Conservation (phyloP, 1,140 invertebrate species). For the Zelostemma sp. region DNA sequence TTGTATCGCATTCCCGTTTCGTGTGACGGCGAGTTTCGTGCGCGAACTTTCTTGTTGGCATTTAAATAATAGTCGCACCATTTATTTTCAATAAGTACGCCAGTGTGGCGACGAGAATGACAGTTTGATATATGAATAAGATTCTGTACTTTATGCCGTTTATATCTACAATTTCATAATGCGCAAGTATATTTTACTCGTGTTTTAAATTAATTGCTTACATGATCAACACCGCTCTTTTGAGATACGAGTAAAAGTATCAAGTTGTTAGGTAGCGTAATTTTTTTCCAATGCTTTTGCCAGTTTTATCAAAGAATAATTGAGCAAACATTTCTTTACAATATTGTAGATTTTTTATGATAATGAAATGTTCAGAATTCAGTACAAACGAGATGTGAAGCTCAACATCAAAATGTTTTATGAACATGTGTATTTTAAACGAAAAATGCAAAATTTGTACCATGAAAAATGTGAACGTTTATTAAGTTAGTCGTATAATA, state of each 20-base stretch:
- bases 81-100: slow-evolving; percentile 36
- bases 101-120: slow-evolving; percentile 19
- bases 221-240: slow-evolving; percentile 18
- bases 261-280: too few species aligned
- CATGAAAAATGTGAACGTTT: not conserved
- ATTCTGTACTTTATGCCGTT: slow-evolving; percentile 26
- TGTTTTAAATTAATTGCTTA: slow-evolving; percentile 38
- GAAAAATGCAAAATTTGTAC: too few species aligned
- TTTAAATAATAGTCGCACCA: slow-evolving; percentile 28
- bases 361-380: too few species aligned
- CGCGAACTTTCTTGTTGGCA: slow-evolving; percentile 11
- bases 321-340: too few species aligned
- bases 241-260: too few species aligned
- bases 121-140: slow-evolving; percentile 26
- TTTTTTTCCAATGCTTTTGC: too few species aligned
- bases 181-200: slow-evolving; percentile 13
- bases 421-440: too few species aligned
- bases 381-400: too few species aligned
- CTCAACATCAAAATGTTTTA: too few species aligned
- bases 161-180: slow-evolving; percentile 31
- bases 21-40: not conserved
- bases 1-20: slow-evolving; percentile 7
- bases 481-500: slow-evolving; percentile 32
- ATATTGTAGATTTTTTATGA: too few species aligned
- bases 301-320: too few species aligned